Base-by-base conservation (phyloP, 1,140 invertebrate species). In the Mycetomoellerius zeteki region DNA sequence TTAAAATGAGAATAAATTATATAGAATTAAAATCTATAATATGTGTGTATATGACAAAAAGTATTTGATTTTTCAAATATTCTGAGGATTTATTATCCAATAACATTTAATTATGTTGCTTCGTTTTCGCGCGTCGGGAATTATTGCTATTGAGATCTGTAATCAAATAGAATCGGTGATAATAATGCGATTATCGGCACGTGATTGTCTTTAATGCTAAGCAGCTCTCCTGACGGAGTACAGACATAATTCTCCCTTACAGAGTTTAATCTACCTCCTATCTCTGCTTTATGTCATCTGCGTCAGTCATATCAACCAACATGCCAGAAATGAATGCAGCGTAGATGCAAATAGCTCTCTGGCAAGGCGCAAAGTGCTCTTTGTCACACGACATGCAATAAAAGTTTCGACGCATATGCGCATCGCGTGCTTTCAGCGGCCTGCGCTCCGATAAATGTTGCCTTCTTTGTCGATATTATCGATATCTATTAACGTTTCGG, bases 331-430 rank as follows among this genome's bases (percentile, higher is more conserved):
- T 82, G 80, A 88, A 89, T 85, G 88, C 86, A 91, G 86, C 84
- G 85, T 69, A 67, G 76, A 88, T 91, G 88, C 88, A 91, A 92
- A 92, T 90, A 69, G 81, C 72, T 87, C 85, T 81, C 24, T 50
- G 85, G 88, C 69, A 90, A 87, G 82, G 82, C 69, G 86, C 88
- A 86, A 91, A 92, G 91, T 89, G 87, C 88, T 91, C 90, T 92
- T 91, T 91, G 88, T 89, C 85, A 69, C 85, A 91, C 71, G 52
- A 85, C 88, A 91, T 91, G 81, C 86, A 90, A 92, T 91, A 91
- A 92, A 92, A 87, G 85, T 86, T 90, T 85, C 76, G 33, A 75
- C 62, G 71, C 47, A 73, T 73, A 84, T 84, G 69, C 69, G 54
- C 67, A 72, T 81, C 67, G 56, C 52, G 69, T 52, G 80, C 80